Base-by-base conservation (phyloP, 2,888 invertebrate species). In the Luperina testacea region DNA sequence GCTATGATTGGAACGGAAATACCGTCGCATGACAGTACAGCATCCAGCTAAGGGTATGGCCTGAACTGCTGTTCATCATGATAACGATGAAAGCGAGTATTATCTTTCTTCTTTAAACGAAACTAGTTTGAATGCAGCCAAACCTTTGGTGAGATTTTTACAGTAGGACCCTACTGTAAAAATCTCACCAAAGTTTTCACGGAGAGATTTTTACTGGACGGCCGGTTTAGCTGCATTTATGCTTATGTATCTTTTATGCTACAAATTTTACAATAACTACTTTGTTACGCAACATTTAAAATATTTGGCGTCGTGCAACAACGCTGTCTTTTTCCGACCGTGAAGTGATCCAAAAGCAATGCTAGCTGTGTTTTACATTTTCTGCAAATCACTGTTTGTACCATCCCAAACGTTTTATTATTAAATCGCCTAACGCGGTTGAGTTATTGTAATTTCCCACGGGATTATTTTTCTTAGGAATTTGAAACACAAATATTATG, bases 361-460 rank as follows among this genome's bases (percentile, higher is more conserved):
- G 1, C 3, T 27, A n/a, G 8, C 24, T 27, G 11, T 48, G 5
- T 69, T 32, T 69, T 15, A 53, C 27, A 13, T 48, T 51, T 45
- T 57, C 51, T 15, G n/a, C 24, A 51, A 72, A 72, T 42, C 64
- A 68, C 38, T 42, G 11, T 24, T 59, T 57, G 65, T 68, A 75
- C 6, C 27, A 27, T n/a, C 27, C 13, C 51, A 24, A 73, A 67
- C 24, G 51, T 78, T 80, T 81, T 72, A 84, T 87, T 79, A 82
- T 85, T 75, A 75, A 81, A 83, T 79, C 42, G 77, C 53, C 71
- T 73, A 79, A 77, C 57, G 72, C 71, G 75, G 81, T 82, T 65
- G 69, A 80, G 78, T 83, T 82, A 87, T 85, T 82, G 74, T 88
- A 81, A 89, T 89, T 89, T 88, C 88, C 88, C 87, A 63, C n/a